phyloP scores from a whole-genome alignment of 2,113 vertebrate genomes.

The Emydocephalus ijimae region DNA sequence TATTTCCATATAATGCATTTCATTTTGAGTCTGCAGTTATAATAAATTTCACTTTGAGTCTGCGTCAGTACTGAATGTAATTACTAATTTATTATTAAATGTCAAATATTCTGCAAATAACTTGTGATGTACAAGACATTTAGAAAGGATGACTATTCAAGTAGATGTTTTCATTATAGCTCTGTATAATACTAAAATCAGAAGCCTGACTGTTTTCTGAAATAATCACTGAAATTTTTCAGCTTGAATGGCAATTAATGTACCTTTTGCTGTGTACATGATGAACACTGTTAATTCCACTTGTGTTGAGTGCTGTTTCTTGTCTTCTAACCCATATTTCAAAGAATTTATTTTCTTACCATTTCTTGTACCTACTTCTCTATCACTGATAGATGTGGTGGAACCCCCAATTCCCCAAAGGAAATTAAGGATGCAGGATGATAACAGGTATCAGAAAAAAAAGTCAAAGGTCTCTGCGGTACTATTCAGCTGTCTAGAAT shows the following conservation, averaged over 20 bases:
- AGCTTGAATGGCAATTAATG: background rate
- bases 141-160: fast-evolving
- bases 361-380: background rate
- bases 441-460: background rate
- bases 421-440: background rate
- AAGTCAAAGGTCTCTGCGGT: background rate
- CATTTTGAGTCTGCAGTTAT: background rate
- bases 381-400: background rate
- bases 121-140: too few relatives aligned
- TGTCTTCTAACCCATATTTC: background rate
- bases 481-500: background rate
- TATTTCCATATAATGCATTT: background rate
- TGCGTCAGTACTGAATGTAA: fast-evolving
- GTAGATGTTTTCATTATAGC: fast-evolving
- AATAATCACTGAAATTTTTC: background rate
- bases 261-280: background rate
- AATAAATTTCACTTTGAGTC: background rate
- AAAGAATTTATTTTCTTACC: background rate
- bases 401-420: background rate
- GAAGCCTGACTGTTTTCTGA: background rate
- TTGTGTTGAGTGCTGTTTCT: background rate
- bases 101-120: background rate
- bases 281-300: background rate
- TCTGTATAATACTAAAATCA: background rate
- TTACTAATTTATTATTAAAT: background rate